Evolutionary conservation across 2,797 vertebrate species (phyloP).

Genomic region (Pangasius macronema): DNA sequence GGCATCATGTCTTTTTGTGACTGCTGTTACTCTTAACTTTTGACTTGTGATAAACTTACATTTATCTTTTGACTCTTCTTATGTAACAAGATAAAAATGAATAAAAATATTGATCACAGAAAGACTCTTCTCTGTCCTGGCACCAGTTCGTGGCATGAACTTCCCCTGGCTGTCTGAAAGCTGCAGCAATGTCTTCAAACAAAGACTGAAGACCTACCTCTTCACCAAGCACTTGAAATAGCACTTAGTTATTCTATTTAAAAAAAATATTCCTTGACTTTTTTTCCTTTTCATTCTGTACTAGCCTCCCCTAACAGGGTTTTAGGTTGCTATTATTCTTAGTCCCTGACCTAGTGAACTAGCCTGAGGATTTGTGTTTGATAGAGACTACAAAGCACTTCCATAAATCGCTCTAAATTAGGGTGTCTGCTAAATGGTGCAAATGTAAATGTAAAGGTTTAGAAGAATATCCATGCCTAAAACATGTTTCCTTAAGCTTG

Average conservation of each 20-base stretch:
- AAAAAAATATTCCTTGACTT: not conserved
- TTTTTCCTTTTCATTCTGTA: not conserved
- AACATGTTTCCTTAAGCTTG: not conserved
- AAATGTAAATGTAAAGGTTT: not conserved
- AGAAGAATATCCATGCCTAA: not conserved
- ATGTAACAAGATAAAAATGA: not conserved
- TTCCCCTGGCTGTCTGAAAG: not conserved
- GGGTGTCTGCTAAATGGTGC: not conserved
- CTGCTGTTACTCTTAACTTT: not conserved
- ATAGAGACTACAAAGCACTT: not conserved
- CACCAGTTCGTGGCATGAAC: not conserved
- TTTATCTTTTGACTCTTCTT: not conserved
- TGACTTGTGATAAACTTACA: no score
- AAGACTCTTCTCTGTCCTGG: not conserved
- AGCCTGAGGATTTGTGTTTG: not conserved
- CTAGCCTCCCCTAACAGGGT: not conserved
- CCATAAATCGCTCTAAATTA: not conserved
- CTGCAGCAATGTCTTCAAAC: not conserved
- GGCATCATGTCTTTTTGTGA: not conserved
- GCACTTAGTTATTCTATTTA: not conserved
- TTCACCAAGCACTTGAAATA: not conserved
- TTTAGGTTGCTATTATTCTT: not conserved
- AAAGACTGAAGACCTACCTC: not conserved
- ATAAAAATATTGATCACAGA: not conserved
- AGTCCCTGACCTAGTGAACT: not conserved